These are phyloP conservation scores for Salvelinus fontinalis DNA, from an alignment of 2,113 vertebrate species.

Conservation along the genomic window DNA sequence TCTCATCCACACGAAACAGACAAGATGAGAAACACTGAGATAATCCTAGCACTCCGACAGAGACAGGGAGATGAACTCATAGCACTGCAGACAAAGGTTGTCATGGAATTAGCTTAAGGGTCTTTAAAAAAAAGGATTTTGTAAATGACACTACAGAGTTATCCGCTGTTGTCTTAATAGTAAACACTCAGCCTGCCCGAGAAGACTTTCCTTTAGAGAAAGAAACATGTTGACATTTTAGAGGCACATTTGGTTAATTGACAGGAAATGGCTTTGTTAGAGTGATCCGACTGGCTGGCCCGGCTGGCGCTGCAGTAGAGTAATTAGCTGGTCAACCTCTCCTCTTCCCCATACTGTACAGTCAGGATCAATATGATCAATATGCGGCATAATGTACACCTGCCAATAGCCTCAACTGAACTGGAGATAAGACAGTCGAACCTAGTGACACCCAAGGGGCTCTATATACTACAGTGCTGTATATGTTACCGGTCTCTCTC, in stretches of 20 bases:
- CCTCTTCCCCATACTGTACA: conserved; percentile 32
- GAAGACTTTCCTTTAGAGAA: conserved; percentile 31
- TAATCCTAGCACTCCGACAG: conserved; percentile 20
- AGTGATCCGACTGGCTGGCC: conserved; percentile 9
- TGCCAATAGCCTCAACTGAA: conserved; percentile 24
- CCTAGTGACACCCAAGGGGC: background rate
- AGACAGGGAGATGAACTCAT: too few relatives aligned
- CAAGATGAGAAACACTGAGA: conserved; percentile 49
- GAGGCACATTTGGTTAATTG: conserved; percentile 54
- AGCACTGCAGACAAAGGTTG: conserved; percentile 24
- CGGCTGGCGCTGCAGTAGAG: background rate
- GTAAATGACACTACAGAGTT: conserved; percentile 29
- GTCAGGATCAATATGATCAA: conserved; percentile 52
- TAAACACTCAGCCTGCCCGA: conserved; percentile 11
- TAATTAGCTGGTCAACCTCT: conserved; percentile 64
- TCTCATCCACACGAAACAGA: conserved; percentile 62
- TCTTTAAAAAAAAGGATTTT: conserved; percentile 37
- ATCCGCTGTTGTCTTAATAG: conserved; percentile 25
- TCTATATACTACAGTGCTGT: too few relatives aligned
- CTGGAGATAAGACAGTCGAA: background rate
- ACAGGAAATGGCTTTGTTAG: conserved; percentile 52
- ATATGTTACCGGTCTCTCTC: background rate
- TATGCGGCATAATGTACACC: conserved; percentile 44
- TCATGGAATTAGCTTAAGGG: conserved; percentile 21
- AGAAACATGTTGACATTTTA: conserved; percentile 38